phyloP scores from a whole-genome alignment of 2,113 vertebrate species.

The Anguilla japonica region DNA sequence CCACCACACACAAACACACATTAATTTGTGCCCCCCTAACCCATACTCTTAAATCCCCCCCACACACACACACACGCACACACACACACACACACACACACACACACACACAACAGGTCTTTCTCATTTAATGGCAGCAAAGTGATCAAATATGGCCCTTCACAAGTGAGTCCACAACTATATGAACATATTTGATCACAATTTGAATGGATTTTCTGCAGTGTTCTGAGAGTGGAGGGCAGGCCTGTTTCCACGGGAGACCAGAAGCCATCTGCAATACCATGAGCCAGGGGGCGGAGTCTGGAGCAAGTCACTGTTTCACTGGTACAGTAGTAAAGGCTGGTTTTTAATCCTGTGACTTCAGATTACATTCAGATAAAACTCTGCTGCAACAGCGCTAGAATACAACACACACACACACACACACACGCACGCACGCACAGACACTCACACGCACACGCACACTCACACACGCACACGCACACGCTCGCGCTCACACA shows the following conservation, averaged over 20 bases:
- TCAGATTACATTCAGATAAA: conserved; percentile 35
- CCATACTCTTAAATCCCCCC: too few species aligned
- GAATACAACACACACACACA: background rate
- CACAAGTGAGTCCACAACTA: conserved; percentile 31
- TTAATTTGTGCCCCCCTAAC: background rate
- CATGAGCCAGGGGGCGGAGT: conserved; percentile 28
- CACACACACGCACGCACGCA: background rate
- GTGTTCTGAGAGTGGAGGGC: conserved; percentile 17
- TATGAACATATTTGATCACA: background rate
- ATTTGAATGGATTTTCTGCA: conserved; percentile 32
- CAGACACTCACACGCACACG: background rate
- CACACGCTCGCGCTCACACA: background rate
- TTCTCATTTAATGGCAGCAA: background rate
- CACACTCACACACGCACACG: background rate
- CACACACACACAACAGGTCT: background rate
- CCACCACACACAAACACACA: too few species aligned
- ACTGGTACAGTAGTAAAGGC: conserved; percentile 29
- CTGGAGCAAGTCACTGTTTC: conserved; percentile 30
- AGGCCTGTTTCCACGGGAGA: conserved; percentile 25
- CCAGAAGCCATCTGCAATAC: conserved; percentile 45
- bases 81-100: background rate
- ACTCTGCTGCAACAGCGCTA: background rate
- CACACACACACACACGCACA: background rate
- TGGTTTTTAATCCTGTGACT: conserved; percentile 44
- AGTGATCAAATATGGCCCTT: background rate